These are phyloP conservation scores for Araneus ventricosus DNA, from an alignment of 1,140 invertebrate genomes.

Conservation along the genomic window DNA sequence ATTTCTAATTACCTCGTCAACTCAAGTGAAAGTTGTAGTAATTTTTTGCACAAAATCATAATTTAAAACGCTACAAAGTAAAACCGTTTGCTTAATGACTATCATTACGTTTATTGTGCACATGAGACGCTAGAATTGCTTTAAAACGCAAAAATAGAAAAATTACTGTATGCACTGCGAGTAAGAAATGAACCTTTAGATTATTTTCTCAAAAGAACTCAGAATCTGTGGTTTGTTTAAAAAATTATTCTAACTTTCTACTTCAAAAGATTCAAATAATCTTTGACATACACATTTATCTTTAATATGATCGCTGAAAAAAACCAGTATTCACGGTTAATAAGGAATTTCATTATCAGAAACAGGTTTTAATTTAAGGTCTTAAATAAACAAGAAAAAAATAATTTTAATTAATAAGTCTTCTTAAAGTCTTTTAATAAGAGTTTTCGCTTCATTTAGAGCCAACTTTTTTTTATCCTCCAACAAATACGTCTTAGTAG, in stretches of 20 bases:
- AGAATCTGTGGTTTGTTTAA: background rate
- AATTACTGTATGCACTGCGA: background rate
- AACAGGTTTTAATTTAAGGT: constrained; percentile 16
- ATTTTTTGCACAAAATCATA: constrained; percentile 2
- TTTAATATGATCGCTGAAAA: constrained; percentile 18
- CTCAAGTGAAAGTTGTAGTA: background rate
- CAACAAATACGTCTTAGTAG: background rate
- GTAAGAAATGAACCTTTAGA: background rate
- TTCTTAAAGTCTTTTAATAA: constrained; percentile 46
- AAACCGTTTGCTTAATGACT: constrained; percentile 2
- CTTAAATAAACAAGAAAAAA: constrained; percentile 46
- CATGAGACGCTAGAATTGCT: constrained; percentile 11
- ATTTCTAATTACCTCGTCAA: constrained; percentile 11
- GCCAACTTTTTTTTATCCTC: background rate
- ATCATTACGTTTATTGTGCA: constrained; percentile 2
- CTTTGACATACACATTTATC: constrained; percentile 39
- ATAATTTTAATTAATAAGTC: constrained; percentile 61
- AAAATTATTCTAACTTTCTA: constrained; percentile 1
- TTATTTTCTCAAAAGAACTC: background rate
- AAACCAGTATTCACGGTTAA: constrained; percentile 38
- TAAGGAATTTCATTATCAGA: constrained; percentile 52
- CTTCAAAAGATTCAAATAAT: constrained; percentile 24
- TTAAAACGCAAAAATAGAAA: constrained; percentile 1
- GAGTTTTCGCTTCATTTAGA: constrained; percentile 60
- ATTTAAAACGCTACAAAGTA: background rate